phyloP scores from a whole-genome alignment of 2,888 invertebrate species.

The Megastigmus dorsalis region DNA sequence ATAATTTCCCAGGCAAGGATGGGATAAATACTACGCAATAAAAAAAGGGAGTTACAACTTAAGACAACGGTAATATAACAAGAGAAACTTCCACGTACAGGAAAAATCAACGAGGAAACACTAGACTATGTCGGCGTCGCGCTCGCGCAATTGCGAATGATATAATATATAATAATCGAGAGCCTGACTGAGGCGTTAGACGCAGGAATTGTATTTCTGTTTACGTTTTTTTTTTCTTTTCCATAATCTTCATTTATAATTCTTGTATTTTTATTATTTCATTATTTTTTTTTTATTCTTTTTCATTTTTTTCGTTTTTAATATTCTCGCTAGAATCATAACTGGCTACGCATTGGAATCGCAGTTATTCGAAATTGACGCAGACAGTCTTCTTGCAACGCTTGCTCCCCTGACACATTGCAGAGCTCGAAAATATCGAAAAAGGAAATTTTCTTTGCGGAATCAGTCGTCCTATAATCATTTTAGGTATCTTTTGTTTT shows the following conservation, averaged over 20 bases:
- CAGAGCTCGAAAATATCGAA: slow-evolving; percentile 66
- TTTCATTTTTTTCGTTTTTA: slow-evolving; percentile 22
- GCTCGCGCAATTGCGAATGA: slow-evolving; percentile 33
- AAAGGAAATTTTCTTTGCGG: slow-evolving; percentile 55
- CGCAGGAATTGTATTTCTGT: slow-evolving; percentile 37
- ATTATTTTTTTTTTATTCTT: neutral
- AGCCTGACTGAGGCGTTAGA: slow-evolving; percentile 43
- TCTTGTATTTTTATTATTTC: neutral
- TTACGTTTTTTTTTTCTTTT: slow-evolving; percentile 17
- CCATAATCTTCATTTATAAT: slow-evolving; percentile 13
- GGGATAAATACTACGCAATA: neutral
- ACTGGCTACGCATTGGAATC: slow-evolving; percentile 65
- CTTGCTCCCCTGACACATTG: slow-evolving; percentile 66
- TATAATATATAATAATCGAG: slow-evolving; percentile 22
- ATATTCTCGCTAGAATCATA: slow-evolving; percentile 52
- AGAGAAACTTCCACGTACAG: neutral
- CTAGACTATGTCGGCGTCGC: slow-evolving; percentile 5
- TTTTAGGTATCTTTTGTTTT: slow-evolving; percentile 54
- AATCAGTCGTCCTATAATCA: slow-evolving; percentile 65
- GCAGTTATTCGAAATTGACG: slow-evolving; percentile 69
- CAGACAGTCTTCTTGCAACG: slow-evolving; percentile 73
- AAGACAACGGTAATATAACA: neutral
- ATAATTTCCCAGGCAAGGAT: neutral
- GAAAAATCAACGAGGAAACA: neutral
- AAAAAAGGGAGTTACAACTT: too few relatives aligned